Percentiles rank a stretch among this genome's conserved stretches.
Evolutionary conservation across 2,888 invertebrate species (phyloP).

Genomic region (Tiliacea citrago): DNA sequence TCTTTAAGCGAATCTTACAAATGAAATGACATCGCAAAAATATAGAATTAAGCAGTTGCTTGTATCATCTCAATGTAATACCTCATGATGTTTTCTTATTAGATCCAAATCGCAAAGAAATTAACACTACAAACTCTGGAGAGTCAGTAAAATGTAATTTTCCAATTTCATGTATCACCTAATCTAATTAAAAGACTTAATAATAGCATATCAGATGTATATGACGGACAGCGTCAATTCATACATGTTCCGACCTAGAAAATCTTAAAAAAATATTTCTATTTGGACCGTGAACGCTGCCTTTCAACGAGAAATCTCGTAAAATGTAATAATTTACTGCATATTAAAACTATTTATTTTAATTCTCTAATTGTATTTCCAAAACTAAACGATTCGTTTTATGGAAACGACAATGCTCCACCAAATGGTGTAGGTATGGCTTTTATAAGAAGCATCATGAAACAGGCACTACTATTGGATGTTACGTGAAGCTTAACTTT

Average conservation of each 20-base stretch:
- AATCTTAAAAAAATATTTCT: constrained; percentile 55
- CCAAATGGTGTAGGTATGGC: neutral
- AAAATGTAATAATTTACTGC: constrained; percentile 36
- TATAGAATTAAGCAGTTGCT: neutral
- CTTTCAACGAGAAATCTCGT: constrained; percentile 60
- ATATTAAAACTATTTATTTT: constrained; percentile 45
- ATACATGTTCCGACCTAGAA: constrained; percentile 58
- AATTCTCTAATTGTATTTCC: constrained; percentile 28
- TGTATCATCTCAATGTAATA: neutral
- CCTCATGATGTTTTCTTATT: neutral
- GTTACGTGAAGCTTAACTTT: constrained; percentile 28
- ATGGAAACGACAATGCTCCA: constrained; percentile 1
- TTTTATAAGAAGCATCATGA: constrained; percentile 5
- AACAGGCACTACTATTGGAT: constrained; percentile 19
- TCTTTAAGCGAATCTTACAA: neutral
- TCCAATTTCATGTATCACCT: constrained; percentile 4
- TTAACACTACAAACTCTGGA: neutral
- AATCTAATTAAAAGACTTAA: constrained; percentile 25
- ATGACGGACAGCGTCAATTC: constrained; percentile 43
- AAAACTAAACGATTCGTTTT: constrained; percentile 6
- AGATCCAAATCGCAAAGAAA: neutral
- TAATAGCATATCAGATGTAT: constrained; percentile 22
- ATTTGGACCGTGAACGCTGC: constrained; percentile 65
- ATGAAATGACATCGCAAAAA: neutral
- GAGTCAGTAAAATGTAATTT: neutral